These are phyloP conservation scores for Gobionotothen gibberifrons DNA, from an alignment of 2,797 vertebrate species.

Conservation along the genomic window DNA sequence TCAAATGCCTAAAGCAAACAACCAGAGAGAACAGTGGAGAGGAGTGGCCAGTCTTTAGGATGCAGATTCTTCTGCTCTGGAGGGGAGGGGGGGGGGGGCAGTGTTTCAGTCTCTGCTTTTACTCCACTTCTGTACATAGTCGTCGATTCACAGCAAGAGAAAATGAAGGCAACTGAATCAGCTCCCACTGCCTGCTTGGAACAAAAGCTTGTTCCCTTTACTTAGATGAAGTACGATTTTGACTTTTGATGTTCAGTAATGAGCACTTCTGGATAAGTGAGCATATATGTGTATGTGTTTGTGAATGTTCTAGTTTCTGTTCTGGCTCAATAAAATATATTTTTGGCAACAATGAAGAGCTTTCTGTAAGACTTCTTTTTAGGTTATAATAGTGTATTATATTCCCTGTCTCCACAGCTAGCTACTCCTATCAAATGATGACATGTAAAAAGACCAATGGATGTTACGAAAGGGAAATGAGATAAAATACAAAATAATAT, in stretches of 20 bases:
- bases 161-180: slow-evolving; percentile 84
- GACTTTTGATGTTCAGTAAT: slow-evolving; percentile 79
- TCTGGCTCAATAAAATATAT: slow-evolving; percentile 87
- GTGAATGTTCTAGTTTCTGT: slow-evolving; percentile 80
- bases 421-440: slow-evolving; percentile 78
- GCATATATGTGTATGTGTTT: slow-evolving; percentile 42
- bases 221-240: slow-evolving; percentile 74
- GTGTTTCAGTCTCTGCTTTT: slow-evolving; percentile 65
- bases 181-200: slow-evolving; percentile 76
- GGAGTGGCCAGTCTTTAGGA: slow-evolving; percentile 60
- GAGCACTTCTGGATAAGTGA: slow-evolving; percentile 82
- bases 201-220: slow-evolving; percentile 75
- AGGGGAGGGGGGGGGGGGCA: slow-evolving; percentile 33
- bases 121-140: slow-evolving; percentile 75
- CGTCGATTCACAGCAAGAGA: slow-evolving; percentile 72
- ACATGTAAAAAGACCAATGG: slow-evolving; percentile 65
- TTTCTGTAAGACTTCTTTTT: slow-evolving; percentile 77
- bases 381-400: slow-evolving; percentile 78
- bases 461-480: slow-evolving; percentile 68
- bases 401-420: slow-evolving; percentile 73
- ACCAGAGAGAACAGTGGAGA: slow-evolving; percentile 64
- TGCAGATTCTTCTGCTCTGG: slow-evolving; percentile 57
- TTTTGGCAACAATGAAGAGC: slow-evolving; percentile 88
- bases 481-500: slow-evolving; percentile 74
- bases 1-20: slow-evolving; percentile 78